A percentile compares a stretch with the other conserved stretches of the same genome.
These are phyloP conservation scores for Tryphoninae sp. DNA, from an alignment of 2,888 invertebrate species.

Conservation along the genomic window DNA sequence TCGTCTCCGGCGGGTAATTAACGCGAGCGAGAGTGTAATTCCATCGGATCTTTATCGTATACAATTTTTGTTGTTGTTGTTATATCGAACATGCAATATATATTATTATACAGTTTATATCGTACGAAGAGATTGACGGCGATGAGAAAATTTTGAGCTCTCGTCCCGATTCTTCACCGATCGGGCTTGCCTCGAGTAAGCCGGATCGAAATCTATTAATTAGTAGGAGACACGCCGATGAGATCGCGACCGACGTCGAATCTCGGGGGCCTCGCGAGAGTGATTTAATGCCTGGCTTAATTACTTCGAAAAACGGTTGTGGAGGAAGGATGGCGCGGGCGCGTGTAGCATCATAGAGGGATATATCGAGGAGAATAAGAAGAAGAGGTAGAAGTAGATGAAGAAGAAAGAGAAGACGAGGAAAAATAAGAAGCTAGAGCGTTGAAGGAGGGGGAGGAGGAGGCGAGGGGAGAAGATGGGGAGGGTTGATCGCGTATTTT, in stretches of 20 bases:
- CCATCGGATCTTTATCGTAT: constrained; percentile 55
- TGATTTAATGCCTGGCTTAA: constrained; percentile 77
- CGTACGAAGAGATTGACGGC: constrained; percentile 55
- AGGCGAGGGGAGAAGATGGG: constrained; percentile 24
- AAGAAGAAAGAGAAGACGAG: constrained; percentile 37
- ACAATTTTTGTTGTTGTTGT: constrained; percentile 8
- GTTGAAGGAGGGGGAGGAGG: no score
- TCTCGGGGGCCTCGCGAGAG: constrained; percentile 65
- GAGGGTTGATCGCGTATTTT: constrained; percentile 59
- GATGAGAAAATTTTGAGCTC: constrained; percentile 58
- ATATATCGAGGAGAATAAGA: constrained; percentile 18
- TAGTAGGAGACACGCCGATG: constrained; percentile 73
- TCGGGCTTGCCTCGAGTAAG: constrained; percentile 8
- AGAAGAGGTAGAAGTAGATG: constrained; percentile 9
- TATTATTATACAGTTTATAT: constrained; percentile 24
- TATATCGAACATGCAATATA: constrained; percentile 2
- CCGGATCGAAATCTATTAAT: constrained; percentile 74
- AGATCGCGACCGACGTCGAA: constrained; percentile 65
- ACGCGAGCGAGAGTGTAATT: constrained; percentile 53
- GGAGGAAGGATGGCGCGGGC: constrained; percentile 46
- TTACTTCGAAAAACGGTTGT: constrained; percentile 76
- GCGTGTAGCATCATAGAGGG: constrained; percentile 42
- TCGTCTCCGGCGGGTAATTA: constrained; percentile 49
- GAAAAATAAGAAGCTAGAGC: constrained; percentile 19
- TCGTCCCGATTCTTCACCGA: constrained; percentile 25